Conservation (phyloP, 2,888 invertebrate species). For the Drosophila affinis region DNA sequence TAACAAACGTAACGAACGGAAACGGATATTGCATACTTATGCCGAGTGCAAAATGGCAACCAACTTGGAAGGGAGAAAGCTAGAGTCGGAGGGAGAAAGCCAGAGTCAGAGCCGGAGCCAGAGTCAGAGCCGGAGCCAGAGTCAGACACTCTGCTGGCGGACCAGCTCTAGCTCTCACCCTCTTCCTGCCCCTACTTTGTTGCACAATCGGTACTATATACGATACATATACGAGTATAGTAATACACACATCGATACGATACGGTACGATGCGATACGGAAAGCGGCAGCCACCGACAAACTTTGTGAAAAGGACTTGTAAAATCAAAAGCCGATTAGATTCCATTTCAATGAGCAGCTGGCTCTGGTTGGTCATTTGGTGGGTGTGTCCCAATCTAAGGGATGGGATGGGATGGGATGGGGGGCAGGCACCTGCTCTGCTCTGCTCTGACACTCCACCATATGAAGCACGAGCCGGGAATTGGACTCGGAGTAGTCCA, state of each 20-base stretch:
- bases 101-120: background rate
- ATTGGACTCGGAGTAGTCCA: constrained; percentile 30
- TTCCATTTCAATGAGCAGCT: constrained; percentile 78
- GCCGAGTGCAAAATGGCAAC: constrained; percentile 73
- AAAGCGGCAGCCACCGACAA: constrained; percentile 57
- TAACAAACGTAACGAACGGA: constrained; percentile 78
- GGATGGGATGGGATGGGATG: background rate
- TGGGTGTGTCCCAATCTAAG: constrained; percentile 39
- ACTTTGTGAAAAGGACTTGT: constrained; percentile 77
- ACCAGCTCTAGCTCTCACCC: constrained; percentile 4
- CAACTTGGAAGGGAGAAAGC: constrained; percentile 25
- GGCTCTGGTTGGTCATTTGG: constrained; percentile 77
- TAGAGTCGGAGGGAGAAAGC: background rate
- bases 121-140: background rate
- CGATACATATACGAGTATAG: background rate
- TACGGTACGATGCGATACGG: constrained; percentile 33
- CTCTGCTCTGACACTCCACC: constrained; percentile 11
- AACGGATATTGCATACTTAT: constrained; percentile 82
- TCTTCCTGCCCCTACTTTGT: no score
- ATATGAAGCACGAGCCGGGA: constrained; percentile 15
- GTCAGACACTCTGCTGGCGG: constrained; percentile 44
- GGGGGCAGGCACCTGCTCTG: background rate
- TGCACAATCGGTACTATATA: background rate
- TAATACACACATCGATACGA: constrained; percentile 23
- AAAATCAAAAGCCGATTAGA: constrained; percentile 81